Base-by-base conservation (phyloP, 2,113 vertebrate species). In the Parus major region DNA sequence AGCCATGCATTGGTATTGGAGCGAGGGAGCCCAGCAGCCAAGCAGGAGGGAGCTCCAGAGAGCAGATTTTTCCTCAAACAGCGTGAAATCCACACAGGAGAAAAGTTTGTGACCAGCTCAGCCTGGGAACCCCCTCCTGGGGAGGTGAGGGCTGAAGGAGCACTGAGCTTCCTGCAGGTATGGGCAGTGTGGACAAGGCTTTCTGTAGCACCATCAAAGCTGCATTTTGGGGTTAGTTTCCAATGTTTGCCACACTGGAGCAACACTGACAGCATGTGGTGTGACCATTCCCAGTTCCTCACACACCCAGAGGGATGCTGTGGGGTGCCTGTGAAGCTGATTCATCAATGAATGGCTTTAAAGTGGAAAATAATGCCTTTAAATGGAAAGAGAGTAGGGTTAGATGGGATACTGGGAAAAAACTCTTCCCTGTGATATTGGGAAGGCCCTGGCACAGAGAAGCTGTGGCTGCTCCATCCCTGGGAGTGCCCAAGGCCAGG, bases 251-350 rank as follows among this genome's bases (percentile, higher is more conserved):
- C 27, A 2, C 28, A 25, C 22, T 63, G 42, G 33, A 86, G 35
- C 44, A 33, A 10, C 27, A 10, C 8, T 2, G 2, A 63, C 2
- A 2, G 31, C 13, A 1, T 2, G 21, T 36, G 7, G 1, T 3
- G 21, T 9, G 63, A 9, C 50, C 83, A 55, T 29, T 55, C 9
- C 19, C 71, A 41, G 52, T 2, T 77, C 22, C 2, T 39, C 41
- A 4, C 2, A 4, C n/a, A 28, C 68, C 28, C 61, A 21, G 21
- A 2, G 5, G 31, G 70, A 22, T 63, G 52, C 9, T 42, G 14
- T 24, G 63, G 15, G 33, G 4, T 9, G 5, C 18, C 39, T 70
- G 44, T 23, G 63, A 50, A 69, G 41, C 8, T 35, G 28, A 13
- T 59, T 69, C 44, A 33, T n/a, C 25, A 35, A 42, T 55, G 23